Evolutionary conservation across 2,888 invertebrate species (phyloP), one percentile per base, ranked within the genome.

Genomic region (Clitarchus hookeri): DNA sequence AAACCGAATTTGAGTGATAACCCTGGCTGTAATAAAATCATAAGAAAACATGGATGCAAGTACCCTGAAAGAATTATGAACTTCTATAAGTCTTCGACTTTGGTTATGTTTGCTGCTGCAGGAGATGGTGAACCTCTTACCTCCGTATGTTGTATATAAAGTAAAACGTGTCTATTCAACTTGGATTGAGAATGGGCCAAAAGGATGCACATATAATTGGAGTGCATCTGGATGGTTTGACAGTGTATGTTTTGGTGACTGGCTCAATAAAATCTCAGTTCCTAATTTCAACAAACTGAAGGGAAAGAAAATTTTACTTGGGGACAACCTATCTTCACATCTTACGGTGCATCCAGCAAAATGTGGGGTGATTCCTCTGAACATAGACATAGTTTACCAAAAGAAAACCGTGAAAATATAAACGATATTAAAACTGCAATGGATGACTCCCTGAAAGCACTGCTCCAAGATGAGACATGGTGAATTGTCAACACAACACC

Each of bases 361-460:
- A 65, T 65, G 65, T 65, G 65, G 65, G 65, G 65, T 65, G 65
- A 65, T 65, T 65, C 65, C 65, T 65, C 65, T 65, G 65, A 65
- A 65, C 16, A 16, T 16, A 65, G 65, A 65, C 65, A 65, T 12
- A 65, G 65, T 65, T n/a, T 65, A 65, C 65, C 65, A 65, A 65
- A 65, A 6, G 65, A 65, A 6, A 65, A 65, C 65, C 65, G 11
- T 65, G 19, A 65, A 8, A 16, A 65, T 65, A 65, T 65, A 16
- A 16, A 65, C 23, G 65, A 65, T 8, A 65, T 65, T 19, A 65
- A 16, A 65, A 65, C 65, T 65, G 65, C 65, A 12, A 65, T 65
- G 65, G 65, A 65, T 65, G 65, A 65, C 65, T 23, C 19, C 65
- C 65, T 65, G 65, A 65, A 65, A 65, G 23, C 23, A 23, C n/a